Conservation (phyloP, 2,888 invertebrate species). For the Dysmachus trigonus region DNA sequence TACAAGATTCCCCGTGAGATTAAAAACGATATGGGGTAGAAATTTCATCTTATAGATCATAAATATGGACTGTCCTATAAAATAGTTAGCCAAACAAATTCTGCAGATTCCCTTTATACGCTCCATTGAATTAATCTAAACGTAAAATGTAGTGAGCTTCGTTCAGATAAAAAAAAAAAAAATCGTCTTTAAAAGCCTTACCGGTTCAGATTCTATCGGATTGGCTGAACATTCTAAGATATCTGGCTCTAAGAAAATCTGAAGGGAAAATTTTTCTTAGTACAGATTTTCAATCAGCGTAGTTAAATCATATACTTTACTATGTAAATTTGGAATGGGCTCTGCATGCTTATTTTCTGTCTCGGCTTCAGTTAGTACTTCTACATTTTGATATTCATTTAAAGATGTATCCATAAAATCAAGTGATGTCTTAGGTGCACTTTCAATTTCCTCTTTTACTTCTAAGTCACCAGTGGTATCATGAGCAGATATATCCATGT, state of each 20-base stretch:
- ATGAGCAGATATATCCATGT: background rate
- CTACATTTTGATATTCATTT: background rate
- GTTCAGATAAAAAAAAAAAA: background rate
- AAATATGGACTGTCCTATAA: background rate
- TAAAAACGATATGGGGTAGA: background rate
- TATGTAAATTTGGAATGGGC: background rate
- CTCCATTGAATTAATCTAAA: background rate
- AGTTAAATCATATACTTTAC: background rate
- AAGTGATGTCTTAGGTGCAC: background rate
- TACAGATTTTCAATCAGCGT: background rate
- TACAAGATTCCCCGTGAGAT: background rate
- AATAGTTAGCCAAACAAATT: background rate
- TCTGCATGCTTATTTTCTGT: background rate
- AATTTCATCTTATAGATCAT: background rate
- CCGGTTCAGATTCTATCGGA: background rate
- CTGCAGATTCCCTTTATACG: background rate
- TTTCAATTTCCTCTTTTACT: background rate
- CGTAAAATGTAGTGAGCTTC: background rate
- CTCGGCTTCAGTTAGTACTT: background rate
- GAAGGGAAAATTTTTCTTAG: background rate
- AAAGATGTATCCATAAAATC: no score
- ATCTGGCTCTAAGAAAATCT: background rate
- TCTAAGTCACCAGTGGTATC: background rate
- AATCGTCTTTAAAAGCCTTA: background rate
- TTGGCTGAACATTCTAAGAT: background rate